Evolutionary conservation across 2,888 invertebrate species (phyloP).

Genomic region (Sphinx pinastri): DNA sequence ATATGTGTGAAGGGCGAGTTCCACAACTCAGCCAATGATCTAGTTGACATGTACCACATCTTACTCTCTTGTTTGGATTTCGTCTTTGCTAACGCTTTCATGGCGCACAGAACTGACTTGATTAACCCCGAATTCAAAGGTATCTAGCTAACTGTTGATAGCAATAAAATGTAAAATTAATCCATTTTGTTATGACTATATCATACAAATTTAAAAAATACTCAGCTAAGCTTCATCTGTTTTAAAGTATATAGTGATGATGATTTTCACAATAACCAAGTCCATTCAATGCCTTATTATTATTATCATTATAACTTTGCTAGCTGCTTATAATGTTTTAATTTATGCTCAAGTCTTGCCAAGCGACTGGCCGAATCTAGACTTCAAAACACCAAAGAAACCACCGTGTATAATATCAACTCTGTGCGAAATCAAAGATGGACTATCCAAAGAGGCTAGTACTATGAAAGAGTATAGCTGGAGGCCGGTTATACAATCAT

Average conservation of each 20-base stretch:
- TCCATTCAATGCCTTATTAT: too few relatives aligned
- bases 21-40: slow-evolving; percentile 93
- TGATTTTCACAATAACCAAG: too few relatives aligned
- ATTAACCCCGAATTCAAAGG: slow-evolving; percentile 93
- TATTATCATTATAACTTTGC: too few relatives aligned
- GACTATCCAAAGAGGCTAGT: slow-evolving; percentile 93
- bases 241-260: too few relatives aligned
- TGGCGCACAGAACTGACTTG: slow-evolving; percentile 91
- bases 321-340: background rate
- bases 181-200: too few relatives aligned
- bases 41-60: slow-evolving; percentile 97
- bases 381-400: slow-evolving; percentile 84
- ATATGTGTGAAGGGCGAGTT: slow-evolving; percentile 95
- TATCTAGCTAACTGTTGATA: slow-evolving; percentile 52
- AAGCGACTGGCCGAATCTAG: slow-evolving; percentile 85
- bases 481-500: slow-evolving; percentile 89
- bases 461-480: slow-evolving; percentile 95
- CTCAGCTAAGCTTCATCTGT: too few relatives aligned
- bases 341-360: slow-evolving; percentile 86
- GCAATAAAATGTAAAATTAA: too few relatives aligned
- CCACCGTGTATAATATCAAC: slow-evolving; percentile 92
- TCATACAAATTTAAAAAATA: too few relatives aligned
- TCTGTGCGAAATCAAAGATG: slow-evolving; percentile 92
- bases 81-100: slow-evolving; percentile 93
- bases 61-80: slow-evolving; percentile 95